phyloP scores from a whole-genome alignment of 2,797 vertebrate genomes.

The Fistularia tabacaria region DNA sequence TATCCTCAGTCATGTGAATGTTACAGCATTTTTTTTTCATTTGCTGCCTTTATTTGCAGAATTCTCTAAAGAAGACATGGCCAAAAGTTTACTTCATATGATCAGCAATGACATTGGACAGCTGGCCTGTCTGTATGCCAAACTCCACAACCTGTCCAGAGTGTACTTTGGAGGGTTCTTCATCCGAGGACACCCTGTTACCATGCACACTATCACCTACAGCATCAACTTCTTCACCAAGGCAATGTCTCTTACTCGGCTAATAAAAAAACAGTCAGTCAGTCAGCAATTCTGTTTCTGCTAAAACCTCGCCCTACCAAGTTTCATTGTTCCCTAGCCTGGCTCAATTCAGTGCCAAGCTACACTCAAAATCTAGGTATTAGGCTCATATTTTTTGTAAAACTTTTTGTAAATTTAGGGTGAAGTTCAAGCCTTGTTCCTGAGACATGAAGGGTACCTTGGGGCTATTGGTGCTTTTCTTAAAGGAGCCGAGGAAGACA shows the following conservation, averaged over 20 bases:
- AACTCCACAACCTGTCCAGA: constrained; percentile 84
- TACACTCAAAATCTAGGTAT: not conserved
- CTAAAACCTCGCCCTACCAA: not conserved
- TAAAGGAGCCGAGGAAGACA: constrained; percentile 97
- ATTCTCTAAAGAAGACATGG: constrained; percentile 97
- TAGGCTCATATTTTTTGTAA: not conserved
- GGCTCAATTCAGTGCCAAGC: too few species aligned
- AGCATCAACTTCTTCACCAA: constrained; percentile 99
- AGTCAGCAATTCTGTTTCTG: not conserved
- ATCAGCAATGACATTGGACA: constrained; percentile 99
- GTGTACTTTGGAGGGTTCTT: constrained; percentile 99
- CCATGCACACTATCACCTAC: constrained; percentile 98
- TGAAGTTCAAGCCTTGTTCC: constrained; percentile 95
- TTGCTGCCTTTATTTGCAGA: constrained; percentile 63
- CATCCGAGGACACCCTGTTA: constrained; percentile 93
- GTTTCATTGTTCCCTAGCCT: too few species aligned
- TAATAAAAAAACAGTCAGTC: not conserved
- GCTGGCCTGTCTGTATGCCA: constrained; percentile 93
- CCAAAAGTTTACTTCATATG: constrained; percentile 97
- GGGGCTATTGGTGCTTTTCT: constrained; percentile 97
- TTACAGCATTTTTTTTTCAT: not conserved
- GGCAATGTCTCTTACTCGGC: constrained; percentile 63
- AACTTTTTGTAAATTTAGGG: constrained; percentile 72
- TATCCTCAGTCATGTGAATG: too few species aligned
- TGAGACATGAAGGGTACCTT: constrained; percentile 97